Evolutionary conservation across 2,888 invertebrate species (phyloP), one percentile per base, ranked within the genome.

Genomic region (Cryptophagus acutangulus): DNA sequence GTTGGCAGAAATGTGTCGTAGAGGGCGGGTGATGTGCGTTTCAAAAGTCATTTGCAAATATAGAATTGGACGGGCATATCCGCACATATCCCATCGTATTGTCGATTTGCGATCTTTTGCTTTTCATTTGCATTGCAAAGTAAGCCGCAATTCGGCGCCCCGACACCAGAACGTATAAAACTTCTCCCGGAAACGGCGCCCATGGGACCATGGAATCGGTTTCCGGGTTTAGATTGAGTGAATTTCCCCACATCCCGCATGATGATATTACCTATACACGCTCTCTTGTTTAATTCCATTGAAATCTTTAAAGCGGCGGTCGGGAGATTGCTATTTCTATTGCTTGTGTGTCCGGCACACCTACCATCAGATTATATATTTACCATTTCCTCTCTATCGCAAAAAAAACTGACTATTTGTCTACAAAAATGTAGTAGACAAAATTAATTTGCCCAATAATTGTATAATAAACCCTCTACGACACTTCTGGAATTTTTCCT

Each of bases 51-150:
- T 64, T 63, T 61, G 62, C 62, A 62, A 53, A 57, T 57, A 57
- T 54, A 61, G 64, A 65, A 65, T 63, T 64, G 63, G 63, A 61
- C 60, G 57, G 63, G 61, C 59, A 26, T 26, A 8, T 61, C 59
- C 60, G 57, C 62, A 61, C 59, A 26, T 26, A 8, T 61, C 59
- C 63, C 63, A 59, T 63, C 54, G 62, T 57, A 66, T 66, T 65
- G 67, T 67, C 67, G 66, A 67, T 67, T 67, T 66, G 64, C 66
- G 63, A 66, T 66, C 67, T 66, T 67, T 67, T 66, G 67, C 66
- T 66, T 67, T 67, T 67, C 67, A 68, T 67, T 67, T 68, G 68
- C 67, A 68, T 66, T 68, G 67, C 68, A 68, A 68, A 68, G 62
- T 59, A 59, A 55, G 63, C 65, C 65, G 65, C 65, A 65, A 65